phyloP scores from a whole-genome alignment of 2,797 vertebrate species.

The Selene dorsalis region DNA sequence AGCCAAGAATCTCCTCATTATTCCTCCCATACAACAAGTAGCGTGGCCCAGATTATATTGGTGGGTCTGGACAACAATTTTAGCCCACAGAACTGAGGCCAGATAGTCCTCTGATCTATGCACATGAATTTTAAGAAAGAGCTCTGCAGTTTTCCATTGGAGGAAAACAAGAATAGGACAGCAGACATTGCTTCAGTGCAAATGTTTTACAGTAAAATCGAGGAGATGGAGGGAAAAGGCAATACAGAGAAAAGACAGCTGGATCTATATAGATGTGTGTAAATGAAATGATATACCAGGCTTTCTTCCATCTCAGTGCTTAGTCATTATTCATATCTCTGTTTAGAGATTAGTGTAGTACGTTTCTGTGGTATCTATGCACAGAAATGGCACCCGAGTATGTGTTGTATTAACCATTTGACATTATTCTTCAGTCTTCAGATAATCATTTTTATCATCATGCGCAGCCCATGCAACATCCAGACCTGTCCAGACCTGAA shows the following conservation, averaged over 20 bases:
- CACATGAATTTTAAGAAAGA: conserved; percentile 50
- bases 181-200: conserved; percentile 11
- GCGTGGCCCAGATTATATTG: conserved; percentile 44
- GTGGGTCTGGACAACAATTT: conserved; percentile 59
- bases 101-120: conserved; percentile 55
- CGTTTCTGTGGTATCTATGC: conserved; percentile 17
- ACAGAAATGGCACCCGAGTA: conserved; percentile 32
- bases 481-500: conserved; percentile 36
- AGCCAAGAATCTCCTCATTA: conserved; percentile 73
- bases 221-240: conserved; percentile 10
- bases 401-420: conserved; percentile 48
- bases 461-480: conserved; percentile 16
- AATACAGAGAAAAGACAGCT: not conserved
- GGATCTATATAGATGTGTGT: conserved; percentile 22
- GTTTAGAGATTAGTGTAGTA: conserved; percentile 31
- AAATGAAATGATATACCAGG: conserved; percentile 41
- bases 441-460: conserved; percentile 45
- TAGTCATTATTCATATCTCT: conserved; percentile 43
- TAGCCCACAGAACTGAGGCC: conserved; percentile 27
- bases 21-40: conserved; percentile 61
- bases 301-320: conserved; percentile 17
- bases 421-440: conserved; percentile 38
- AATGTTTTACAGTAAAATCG: conserved; percentile 5
- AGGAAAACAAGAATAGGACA: conserved; percentile 23
- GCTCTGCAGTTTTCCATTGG: conserved; percentile 32